Base-by-base conservation (phyloP, 1,140 invertebrate species). In the Philotrypesis tridentata region DNA sequence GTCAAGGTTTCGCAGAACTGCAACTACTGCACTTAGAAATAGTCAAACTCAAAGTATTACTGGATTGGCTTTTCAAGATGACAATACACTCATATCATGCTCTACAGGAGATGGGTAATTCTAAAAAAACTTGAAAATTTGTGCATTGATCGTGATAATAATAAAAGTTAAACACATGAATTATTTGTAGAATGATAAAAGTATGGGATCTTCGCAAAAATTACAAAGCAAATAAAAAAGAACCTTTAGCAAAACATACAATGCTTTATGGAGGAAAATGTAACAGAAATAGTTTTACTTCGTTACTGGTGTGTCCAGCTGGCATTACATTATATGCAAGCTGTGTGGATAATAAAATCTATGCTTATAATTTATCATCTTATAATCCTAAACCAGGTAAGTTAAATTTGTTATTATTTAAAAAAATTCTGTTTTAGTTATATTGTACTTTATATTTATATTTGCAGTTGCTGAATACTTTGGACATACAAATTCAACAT, bases 171-270 rank as follows among this genome's bases (percentile, higher is more conserved):
- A 37, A 31, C n/a, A 71, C 67, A 2, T 67, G 11, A 63, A 65
- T 76, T 71, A 70, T 83, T 84, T 86, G 76, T 8, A 94, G 93
- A 3, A 91, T 95, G 65, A 95, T 98, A 12, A 97, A 97, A 90
- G 93, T 97, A 5, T 98, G 97, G 97, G 97, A 98, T 91, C 86
- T 97, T 12, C 89, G 97, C 33, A 96, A 97, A 87, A 96, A 94
- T 85, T 97, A 97, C 86, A 94, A 93, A 3, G 92, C 92, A 17
- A 93, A 94, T 82, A 95, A 94, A 87, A 93, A 93, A 71, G 94
- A 95, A 60, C 95, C 96, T 0, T 84, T 95, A 43, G 94, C 97
- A 0, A 95, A 95, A 85, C 93, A 95, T 86, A 93, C 92, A 4
- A 93, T 98, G 79, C 93, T 94, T 2, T 96, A 96, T 88, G 93